A percentile compares a stretch with the other conserved stretches of the same genome.
Evolutionary conservation across 2,797 vertebrate genomes (phyloP).

Genomic region (Tragelaphus oryx): DNA sequence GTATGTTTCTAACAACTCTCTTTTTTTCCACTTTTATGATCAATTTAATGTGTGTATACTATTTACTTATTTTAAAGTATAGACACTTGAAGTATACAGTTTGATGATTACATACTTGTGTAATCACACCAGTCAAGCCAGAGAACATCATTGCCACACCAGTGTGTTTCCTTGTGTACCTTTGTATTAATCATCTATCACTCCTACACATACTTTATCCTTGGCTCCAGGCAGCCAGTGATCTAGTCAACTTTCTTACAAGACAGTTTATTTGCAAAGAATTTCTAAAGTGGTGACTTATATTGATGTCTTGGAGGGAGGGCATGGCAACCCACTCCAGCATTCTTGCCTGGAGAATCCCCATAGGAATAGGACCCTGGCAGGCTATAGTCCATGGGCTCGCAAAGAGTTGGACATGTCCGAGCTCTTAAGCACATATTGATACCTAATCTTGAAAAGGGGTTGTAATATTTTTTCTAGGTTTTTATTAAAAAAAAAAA

Average conservation of each 20-base stretch:
- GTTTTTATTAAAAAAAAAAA: background rate
- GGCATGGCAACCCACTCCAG: background rate
- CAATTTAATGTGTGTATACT: constrained; percentile 13
- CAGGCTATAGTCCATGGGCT: background rate
- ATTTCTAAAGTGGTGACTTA: background rate
- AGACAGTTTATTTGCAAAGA: constrained; percentile 5
- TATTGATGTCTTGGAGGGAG: background rate
- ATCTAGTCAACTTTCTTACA: background rate
- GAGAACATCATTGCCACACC: background rate
- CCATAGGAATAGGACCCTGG: background rate
- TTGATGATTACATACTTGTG: background rate
- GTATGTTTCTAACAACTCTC: constrained; percentile 9
- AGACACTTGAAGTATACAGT: background rate
- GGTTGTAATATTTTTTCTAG: background rate
- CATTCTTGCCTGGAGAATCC: background rate
- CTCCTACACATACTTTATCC: background rate
- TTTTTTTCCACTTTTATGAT: background rate
- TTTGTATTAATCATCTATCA: background rate
- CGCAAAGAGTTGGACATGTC: accelerated
- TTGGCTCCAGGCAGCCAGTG: background rate
- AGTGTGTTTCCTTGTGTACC: background rate
- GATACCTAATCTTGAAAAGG: background rate
- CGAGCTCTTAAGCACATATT: background rate
- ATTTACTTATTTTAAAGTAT: constrained; percentile 19
- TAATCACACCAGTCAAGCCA: background rate